phyloP scores from a whole-genome alignment of 2,797 vertebrate species.

The Triplophysa yarkandensis region DNA sequence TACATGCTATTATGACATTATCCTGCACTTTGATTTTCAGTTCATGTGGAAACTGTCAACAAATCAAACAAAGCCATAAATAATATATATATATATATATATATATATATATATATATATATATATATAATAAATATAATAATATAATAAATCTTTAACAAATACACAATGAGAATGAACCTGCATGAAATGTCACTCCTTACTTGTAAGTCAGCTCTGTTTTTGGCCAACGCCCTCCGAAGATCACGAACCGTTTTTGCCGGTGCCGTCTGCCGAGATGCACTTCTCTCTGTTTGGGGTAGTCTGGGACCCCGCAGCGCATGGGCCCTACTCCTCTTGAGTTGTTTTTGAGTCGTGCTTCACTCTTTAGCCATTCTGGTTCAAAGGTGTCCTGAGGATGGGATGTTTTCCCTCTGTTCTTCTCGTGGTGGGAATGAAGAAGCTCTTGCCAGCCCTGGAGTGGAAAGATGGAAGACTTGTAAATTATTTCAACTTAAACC shows the following conservation, averaged over 20 bases:
- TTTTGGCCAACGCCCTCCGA: constrained; percentile 88
- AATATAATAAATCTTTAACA: not conserved
- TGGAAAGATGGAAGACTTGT: constrained; percentile 1
- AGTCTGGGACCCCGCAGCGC: constrained; percentile 80
- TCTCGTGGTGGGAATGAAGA: constrained; percentile 61
- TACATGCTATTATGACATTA: too few species aligned
- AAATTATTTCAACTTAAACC: too few species aligned
- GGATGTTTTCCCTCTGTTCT: constrained; percentile 59
- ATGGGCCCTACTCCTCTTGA: constrained; percentile 65
- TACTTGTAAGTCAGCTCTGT: constrained; percentile 89
- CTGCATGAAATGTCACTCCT: constrained; percentile 61
- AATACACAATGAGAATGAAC: constrained; percentile 84
- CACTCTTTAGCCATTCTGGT: constrained; percentile 34
- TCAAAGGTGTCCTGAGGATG: constrained; percentile 61
- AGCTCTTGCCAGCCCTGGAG: constrained; percentile 56
- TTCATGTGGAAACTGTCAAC: too few species aligned
- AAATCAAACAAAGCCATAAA: too few species aligned
- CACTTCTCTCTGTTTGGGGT: constrained; percentile 40
- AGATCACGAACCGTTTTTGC: constrained; percentile 82
- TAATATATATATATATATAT: too few species aligned
- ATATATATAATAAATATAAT: too few species aligned
- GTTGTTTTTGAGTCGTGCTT: constrained; percentile 21
- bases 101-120: too few species aligned
- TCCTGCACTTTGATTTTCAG: too few species aligned
- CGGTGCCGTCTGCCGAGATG: constrained; percentile 66